Evolutionary conservation across 2,888 invertebrate species (phyloP), one percentile per base, ranked within the genome.

Genomic region (Lasioglossum leucozonium): DNA sequence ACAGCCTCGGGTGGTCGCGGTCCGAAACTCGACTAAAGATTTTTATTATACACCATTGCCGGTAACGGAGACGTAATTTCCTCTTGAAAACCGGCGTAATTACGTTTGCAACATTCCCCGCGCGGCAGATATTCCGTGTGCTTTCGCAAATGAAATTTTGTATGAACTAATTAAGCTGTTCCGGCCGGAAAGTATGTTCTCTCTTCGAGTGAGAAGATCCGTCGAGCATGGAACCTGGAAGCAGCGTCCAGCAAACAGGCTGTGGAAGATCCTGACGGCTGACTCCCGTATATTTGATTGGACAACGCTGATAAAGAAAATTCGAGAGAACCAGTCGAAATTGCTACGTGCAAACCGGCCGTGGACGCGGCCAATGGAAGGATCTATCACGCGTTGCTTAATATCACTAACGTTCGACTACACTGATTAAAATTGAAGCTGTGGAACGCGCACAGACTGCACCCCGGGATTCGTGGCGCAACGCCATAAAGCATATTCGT

Each of bases 401-500:
- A 47, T 67, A 65, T 26, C n/a, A 26, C 34, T 37, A 18, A 51
- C 67, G 67, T 77, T 77, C 47, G 42, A 42, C 67, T 37, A 47
- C 76, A 18, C 76, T 77, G 67, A 77, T 77, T 77, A 77, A 77
- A 77, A 77, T 67, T 47, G 47, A 47, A 77, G 65, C 37, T 18
- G 76, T 37, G 47, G 42, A n/a, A n/a, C 73, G 30, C 37, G 16
- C 40, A 55, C n/a, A 67, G 34, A 37, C 34, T 22, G 55, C 58
- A 51, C 26, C 76, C 76, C 47, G 67, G 47, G 47, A 47, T 47
- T 37, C 76, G 51, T 67, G 67, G 73, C 58, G 74, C 74, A 37
- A 58, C 55, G 40, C 44, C 47, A 62, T 75, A 65, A 79, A 72
- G 86, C 55, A 72, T 79, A 85, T 85, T 79, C 86, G 79, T 69